These are phyloP conservation scores for Garra rufa DNA, from an alignment of 2,113 vertebrate species.

Conservation along the genomic window DNA sequence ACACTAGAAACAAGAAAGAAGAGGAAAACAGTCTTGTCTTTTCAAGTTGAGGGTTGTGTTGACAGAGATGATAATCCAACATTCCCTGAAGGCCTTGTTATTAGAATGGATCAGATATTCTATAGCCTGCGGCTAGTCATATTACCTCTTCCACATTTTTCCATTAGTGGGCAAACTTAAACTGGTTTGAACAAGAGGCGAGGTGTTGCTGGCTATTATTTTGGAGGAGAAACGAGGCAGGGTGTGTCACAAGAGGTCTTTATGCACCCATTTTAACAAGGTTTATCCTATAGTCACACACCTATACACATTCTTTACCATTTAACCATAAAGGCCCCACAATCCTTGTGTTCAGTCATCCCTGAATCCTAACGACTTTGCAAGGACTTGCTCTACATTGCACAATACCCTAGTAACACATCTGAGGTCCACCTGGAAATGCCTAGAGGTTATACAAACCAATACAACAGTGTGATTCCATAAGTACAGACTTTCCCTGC, in stretches of 20 bases:
- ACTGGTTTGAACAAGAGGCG: conserved; percentile 29
- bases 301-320: conserved; percentile 14
- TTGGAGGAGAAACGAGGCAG: background rate
- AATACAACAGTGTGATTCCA: background rate
- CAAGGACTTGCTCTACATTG: background rate
- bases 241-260: background rate
- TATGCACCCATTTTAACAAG: background rate
- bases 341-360: background rate
- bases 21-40: too few species aligned
- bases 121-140: background rate
- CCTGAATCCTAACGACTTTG: background rate
- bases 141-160: background rate
- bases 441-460: background rate
- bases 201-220: conserved; percentile 9
- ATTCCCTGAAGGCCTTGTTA: background rate
- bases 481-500: too few species aligned
- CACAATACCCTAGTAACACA: background rate
- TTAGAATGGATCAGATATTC: background rate
- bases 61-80: background rate
- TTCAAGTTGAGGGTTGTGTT: background rate
- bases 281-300: background rate
- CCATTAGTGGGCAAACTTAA: conserved; percentile 1
- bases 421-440: background rate
- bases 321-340: background rate
- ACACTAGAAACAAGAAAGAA: background rate